Percentiles rank a stretch among this genome's conserved stretches.
These are phyloP conservation scores for Neodiprion fabricii DNA, from an alignment of 1,140 invertebrate species.

Conservation along the genomic window DNA sequence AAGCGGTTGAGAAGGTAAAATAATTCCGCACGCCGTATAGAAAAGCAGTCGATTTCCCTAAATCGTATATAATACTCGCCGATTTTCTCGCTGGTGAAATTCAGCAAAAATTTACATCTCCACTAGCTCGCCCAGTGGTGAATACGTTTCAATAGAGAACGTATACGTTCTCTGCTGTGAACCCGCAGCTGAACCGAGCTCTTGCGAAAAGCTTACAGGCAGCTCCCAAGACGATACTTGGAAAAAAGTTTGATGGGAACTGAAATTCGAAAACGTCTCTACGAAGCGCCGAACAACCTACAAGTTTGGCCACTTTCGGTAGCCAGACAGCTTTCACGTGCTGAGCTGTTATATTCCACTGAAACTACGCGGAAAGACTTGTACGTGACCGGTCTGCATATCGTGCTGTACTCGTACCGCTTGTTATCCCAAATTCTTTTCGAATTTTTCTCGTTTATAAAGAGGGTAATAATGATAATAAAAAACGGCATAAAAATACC, in stretches of 20 bases:
- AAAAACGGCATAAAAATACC: no score
- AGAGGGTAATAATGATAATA: no score
- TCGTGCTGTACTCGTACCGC: no score
- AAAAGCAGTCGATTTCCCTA: background rate
- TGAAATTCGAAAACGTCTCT: background rate
- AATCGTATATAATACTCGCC: background rate
- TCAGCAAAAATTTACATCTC: no score
- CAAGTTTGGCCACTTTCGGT: background rate
- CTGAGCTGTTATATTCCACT: slow-evolving; percentile 2
- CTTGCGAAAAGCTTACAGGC: background rate
- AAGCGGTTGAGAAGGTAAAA: no score
- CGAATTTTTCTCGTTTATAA: no score
- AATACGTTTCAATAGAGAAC: no score
- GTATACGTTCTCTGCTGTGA: background rate
- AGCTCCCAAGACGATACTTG: background rate
- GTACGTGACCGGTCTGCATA: background rate
- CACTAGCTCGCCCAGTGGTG: no score
- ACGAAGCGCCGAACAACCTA: background rate
- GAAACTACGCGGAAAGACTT: background rate
- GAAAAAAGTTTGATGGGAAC: no score
- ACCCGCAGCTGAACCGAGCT: background rate
- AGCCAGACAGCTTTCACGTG: background rate
- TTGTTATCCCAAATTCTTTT: no score
- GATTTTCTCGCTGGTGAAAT: no score
- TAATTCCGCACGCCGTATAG: no score